Evolutionary conservation across 2,113 vertebrate species (phyloP), one percentile per base, ranked within the genome.

Genomic region (Nerophis lumbriciformis): DNA sequence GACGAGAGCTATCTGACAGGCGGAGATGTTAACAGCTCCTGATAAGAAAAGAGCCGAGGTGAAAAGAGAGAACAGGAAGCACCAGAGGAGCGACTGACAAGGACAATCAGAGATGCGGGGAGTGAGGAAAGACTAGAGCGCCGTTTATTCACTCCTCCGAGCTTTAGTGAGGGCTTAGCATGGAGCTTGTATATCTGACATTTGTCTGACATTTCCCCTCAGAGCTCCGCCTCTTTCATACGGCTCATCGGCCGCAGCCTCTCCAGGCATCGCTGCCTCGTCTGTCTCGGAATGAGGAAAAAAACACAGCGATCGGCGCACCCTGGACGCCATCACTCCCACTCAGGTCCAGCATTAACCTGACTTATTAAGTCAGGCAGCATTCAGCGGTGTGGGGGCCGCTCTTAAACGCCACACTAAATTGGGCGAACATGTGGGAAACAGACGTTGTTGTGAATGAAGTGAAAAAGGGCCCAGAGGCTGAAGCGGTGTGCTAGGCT

Each of bases 181-280:
- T 79, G 66, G 69, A 83, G 79, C 65, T 81, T 78, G 78, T 87
- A 83, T 75, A 88, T 78, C 90, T 90, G 89, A 91, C 91, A 92
- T 91, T 92, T 93, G 71, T 85, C 80, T 91, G 88, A 89, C 88
- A 91, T 91, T 92, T 87, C 83, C 78, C 82, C 85, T 70, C 50
- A 38, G 59, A 65, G 58, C 71, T 69, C 73, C 67, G 61, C 72
- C 76, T 66, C 68, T 57, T 64, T 65, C 53, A 36, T 54, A 68
- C 14, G 28, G 44, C 63, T 72, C 67, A 73, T 79, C 65, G 51
- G 73, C 60, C 59, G 61, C 66, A 68, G 76, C 69, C 74, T 72
- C 79, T 75, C 68, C 60, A 36, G 7, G 44, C 79, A 75, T 78
- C 59, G 6, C 69, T 73, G 73, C 71, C 56, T 55, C 48, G 65